phyloP scores from a whole-genome alignment of 2,888 invertebrate genomes.

The Drosophila birchii region DNA sequence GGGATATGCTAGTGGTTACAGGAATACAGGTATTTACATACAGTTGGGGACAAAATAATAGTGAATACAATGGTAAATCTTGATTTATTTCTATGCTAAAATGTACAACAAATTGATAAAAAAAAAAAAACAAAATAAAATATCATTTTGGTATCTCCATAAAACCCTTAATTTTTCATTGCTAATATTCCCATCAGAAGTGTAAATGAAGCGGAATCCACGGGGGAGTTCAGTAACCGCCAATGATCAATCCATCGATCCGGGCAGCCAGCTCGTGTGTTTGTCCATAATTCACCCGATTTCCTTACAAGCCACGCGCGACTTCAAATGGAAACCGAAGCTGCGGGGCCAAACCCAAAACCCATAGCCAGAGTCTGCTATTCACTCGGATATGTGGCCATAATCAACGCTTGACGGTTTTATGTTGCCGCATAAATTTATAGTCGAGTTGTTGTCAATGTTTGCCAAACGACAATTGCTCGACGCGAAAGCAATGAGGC shows the following conservation, averaged over 20 bases:
- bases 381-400: slow-evolving; percentile 26
- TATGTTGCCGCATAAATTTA: slow-evolving; percentile 59
- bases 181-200: neutral
- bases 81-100: no score
- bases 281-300: slow-evolving; percentile 61
- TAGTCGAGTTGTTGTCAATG: slow-evolving; percentile 69
- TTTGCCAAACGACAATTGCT: slow-evolving; percentile 31
- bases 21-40: neutral
- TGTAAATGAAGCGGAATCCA: neutral
- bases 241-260: slow-evolving; percentile 36
- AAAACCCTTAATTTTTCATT: neutral
- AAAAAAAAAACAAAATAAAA: no score
- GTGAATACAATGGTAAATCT: neutral
- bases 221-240: slow-evolving; percentile 47
- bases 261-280: neutral
- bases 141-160: no score
- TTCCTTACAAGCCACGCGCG: slow-evolving; percentile 72
- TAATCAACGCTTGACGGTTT: slow-evolving; percentile 55
- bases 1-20: neutral
- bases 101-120: no score
- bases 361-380: slow-evolving; percentile 1
- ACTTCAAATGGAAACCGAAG: slow-evolving; percentile 40
- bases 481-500: slow-evolving; percentile 8
- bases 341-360: slow-evolving; percentile 13
- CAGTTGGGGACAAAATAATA: neutral